Evolutionary conservation across 2,113 vertebrate species (phyloP).

Genomic region (Delphinapterus leucas): DNA sequence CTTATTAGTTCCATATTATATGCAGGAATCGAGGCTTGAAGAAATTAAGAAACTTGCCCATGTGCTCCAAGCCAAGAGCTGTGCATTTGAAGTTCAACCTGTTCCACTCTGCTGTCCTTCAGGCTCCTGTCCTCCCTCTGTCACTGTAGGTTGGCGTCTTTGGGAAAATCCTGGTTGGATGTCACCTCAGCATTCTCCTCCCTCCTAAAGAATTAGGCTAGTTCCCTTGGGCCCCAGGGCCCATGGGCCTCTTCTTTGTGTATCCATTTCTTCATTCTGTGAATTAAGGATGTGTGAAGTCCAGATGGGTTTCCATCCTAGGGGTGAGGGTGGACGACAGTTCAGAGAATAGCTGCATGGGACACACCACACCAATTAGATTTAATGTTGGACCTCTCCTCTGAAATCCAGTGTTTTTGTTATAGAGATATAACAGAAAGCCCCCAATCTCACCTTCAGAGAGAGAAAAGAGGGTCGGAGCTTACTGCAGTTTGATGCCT

Average conservation of each 20-base stretch:
- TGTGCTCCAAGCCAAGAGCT: not conserved
- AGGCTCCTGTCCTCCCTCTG: not conserved
- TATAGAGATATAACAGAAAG: not conserved
- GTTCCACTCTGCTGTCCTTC: not conserved
- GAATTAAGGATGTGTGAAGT: not conserved
- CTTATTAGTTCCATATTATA: not conserved
- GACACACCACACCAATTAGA: not conserved
- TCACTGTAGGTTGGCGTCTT: not conserved
- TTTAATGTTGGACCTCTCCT: not conserved
- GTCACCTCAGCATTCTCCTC: not conserved
- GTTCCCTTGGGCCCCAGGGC: not conserved
- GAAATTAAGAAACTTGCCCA: not conserved
- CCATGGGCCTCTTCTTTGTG: not conserved
- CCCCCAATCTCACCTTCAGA: not conserved
- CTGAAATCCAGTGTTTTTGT: not conserved
- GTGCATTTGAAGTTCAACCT: not conserved
- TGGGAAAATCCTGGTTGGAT: not conserved
- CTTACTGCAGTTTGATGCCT: not conserved
- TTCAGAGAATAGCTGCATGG: not conserved
- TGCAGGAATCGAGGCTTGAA: not conserved
- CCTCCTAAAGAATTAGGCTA: not conserved
- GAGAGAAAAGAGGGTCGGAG: not conserved
- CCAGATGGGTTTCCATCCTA: not conserved
- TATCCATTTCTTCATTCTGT: not conserved
- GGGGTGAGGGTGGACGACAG: not conserved